Evolutionary conservation across 2,113 vertebrate genomes (phyloP).

Genomic region (Gobio gobio): DNA sequence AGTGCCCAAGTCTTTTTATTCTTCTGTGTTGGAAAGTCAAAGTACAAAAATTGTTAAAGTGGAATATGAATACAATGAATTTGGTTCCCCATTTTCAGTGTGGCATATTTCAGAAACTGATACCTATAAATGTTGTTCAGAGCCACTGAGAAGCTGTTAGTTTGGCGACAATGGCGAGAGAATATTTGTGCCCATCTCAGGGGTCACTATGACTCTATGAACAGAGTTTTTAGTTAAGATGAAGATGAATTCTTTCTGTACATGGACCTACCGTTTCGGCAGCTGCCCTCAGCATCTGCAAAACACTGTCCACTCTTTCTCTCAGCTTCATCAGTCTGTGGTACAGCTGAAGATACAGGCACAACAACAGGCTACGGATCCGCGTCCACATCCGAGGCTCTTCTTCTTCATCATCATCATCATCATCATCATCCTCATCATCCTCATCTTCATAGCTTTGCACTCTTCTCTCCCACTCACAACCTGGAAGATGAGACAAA

Average conservation of each 20-base stretch:
- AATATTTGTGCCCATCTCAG: background rate
- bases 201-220: background rate
- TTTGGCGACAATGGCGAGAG: background rate
- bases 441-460: slow-evolving; percentile 70
- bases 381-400: slow-evolving; percentile 70
- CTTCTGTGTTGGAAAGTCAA: background rate
- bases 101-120: background rate
- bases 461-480: slow-evolving; percentile 69
- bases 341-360: slow-evolving; percentile 68
- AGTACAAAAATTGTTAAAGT: background rate
- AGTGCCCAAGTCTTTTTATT: background rate
- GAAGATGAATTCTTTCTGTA: background rate
- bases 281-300: slow-evolving; percentile 45
- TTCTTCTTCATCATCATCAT: slow-evolving; percentile 66
- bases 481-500: slow-evolving; percentile 54
- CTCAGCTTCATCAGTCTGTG: slow-evolving; percentile 61
- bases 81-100: background rate
- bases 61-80: background rate
- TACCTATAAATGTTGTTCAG: no score
- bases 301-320: slow-evolving; percentile 58
- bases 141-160: background rate
- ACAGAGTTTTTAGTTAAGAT: background rate
- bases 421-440: slow-evolving; percentile 41
- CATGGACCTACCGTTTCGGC: slow-evolving; percentile 61
- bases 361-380: slow-evolving; percentile 67